These are phyloP conservation scores for Numenius arquata DNA, from an alignment of 2,113 vertebrate genomes.

Conservation along the genomic window DNA sequence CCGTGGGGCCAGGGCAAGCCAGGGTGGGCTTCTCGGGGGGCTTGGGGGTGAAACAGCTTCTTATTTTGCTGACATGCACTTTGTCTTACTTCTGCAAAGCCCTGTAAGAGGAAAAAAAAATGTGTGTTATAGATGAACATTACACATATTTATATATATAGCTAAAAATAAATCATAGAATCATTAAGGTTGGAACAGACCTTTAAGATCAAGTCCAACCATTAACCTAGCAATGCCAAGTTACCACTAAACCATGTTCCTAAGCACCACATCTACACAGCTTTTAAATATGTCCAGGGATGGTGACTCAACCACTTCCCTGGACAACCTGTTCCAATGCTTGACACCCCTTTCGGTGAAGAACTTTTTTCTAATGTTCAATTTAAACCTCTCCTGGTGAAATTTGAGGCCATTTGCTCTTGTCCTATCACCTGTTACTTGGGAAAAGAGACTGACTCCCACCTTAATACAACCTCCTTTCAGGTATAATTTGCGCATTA, in stretches of 20 bases:
- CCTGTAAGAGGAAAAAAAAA: background rate
- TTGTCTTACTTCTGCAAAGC: background rate
- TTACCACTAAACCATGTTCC: background rate
- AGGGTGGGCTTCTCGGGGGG: background rate
- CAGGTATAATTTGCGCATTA: background rate
- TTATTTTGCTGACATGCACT: rapidly evolving
- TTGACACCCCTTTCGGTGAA: background rate
- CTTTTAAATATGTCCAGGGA: background rate
- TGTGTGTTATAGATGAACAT: rapidly evolving
- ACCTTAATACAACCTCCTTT: background rate
- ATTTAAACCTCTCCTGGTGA: background rate
- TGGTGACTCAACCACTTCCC: background rate
- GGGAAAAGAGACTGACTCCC: background rate
- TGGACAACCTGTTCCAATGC: background rate
- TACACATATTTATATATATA: too few relatives aligned
- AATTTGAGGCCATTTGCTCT: background rate
- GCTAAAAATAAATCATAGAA: background rate
- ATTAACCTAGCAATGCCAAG: background rate
- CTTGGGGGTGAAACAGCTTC: too few relatives aligned
- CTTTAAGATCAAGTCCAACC: background rate
- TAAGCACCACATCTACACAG: background rate
- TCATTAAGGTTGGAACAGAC: background rate
- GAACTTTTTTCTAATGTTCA: background rate
- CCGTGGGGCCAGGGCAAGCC: too few relatives aligned
- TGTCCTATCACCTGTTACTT: background rate